Evolutionary conservation across 1,140 invertebrate species (phyloP), one percentile per base, ranked within the genome.

Genomic region (Eupeodes corollae): DNA sequence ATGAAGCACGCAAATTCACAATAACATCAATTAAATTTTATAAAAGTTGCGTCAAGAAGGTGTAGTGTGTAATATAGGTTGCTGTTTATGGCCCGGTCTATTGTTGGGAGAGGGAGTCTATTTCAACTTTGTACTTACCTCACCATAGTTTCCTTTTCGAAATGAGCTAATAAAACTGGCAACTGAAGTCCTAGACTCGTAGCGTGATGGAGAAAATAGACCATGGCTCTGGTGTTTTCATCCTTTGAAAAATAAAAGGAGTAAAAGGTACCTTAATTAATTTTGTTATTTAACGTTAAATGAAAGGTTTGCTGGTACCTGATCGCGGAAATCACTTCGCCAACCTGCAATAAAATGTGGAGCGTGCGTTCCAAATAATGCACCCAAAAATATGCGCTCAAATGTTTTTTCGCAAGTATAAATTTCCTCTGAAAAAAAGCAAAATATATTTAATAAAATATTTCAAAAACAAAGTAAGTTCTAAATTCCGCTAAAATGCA

Each of bases 291-390:
- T 6, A 31, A 31, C 14, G 12, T 11, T 11, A 10, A 19, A 10
- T 19, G 9, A 9, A 42, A 19, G 19, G 26, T 18, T 13, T 19
- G 8, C n/a, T 9, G 10, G 57, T 52, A 68, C 66, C 59, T 68
- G 76, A 57, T 82, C 77, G 47, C 76, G 73, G 58, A 86, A 89
- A 61, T 88, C 85, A 47, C 84, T 86, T 58, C 86, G 86, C 85
- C 86, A 88, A 10, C 84, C 86, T 2, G 83, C 82, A 43, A 88
- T 71, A 50, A 86, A 83, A 54, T 85, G 79, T 1, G 84, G 84
- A 5, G 84, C 83, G 59, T 79, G 76, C 26, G 78, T 79, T 1
- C 85, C 85, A 54, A 88, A 84, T 49, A 89, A 79, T 1, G 85
- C 84, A 8, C 85, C 85, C 31, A 86, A 72, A 51, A 87, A 77